Base-by-base conservation (phyloP, 2,113 vertebrate genomes). In the Sclerurus mexicanus region DNA sequence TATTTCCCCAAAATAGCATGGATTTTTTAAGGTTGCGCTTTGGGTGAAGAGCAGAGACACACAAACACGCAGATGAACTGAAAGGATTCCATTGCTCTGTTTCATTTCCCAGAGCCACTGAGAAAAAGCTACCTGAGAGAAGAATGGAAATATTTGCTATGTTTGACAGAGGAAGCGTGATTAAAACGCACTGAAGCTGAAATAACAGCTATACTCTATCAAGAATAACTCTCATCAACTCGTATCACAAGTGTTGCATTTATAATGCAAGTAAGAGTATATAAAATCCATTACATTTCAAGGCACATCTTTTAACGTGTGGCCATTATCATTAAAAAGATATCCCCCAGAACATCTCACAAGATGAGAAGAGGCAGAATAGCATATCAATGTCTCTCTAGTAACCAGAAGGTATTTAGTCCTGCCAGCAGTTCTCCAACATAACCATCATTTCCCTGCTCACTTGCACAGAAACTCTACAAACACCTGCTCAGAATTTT, bases 131-230 rank as follows among this genome's bases (percentile, higher is more conserved):
- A 79, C 78, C 76, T 58, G 56, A 94, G 58, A 85, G 91, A 94
- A 96, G 95, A 95, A 96, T 68, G 50, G 89, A 96, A 97, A 92
- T 82, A 52, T 52, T 92, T 68, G 44, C 91, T 86, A 1, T 7
- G 47, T 91, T 76, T 96, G 96, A 97, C 71, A 94, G 87, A 96
- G 58, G 47, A 94, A 96, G 91, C 85, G 87, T 94, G 97, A 98
- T 98, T 97, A 98, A 97, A 97, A 97, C 75, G 87, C 95, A 91
- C 84, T 71, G 64, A 96, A 93, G 96, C 47, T 44, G 97, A 98
- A 98, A 97, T 96, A 97, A 97, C 40, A 39, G 82, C 92, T 95
- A 6, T 53, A 82, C 47, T 96, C 88, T 81, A 90, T 85, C 72
- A 92, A 89, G 92, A 96, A 67, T 88, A 92, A 75, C 49, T 81